Conservation (phyloP, 2,113 vertebrate species). For the Hemichromis elongatus region DNA sequence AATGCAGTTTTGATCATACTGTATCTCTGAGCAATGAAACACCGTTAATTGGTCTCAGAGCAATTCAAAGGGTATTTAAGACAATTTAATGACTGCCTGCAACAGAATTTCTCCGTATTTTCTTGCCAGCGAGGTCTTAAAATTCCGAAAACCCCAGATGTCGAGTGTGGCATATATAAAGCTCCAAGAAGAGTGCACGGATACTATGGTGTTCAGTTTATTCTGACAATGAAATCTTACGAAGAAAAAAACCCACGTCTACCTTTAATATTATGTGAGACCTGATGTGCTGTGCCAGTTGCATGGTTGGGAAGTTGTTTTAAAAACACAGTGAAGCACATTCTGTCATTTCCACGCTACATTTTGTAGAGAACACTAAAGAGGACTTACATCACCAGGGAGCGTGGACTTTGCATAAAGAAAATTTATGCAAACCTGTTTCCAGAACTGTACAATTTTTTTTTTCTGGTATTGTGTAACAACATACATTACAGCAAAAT, state of each 20-base stretch:
- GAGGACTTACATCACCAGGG: neutral
- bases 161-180: neutral
- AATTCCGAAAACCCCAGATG: neutral
- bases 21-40: slow-evolving; percentile 17
- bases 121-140: neutral
- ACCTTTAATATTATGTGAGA: neutral
- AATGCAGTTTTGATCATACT: slow-evolving; percentile 16
- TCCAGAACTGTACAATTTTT: neutral
- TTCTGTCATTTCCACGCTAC: neutral
- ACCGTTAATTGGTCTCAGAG: slow-evolving; percentile 26
- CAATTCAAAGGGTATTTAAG: slow-evolving; percentile 13
- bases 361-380: neutral
- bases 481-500: neutral
- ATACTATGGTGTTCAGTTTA: neutral
- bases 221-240: neutral
- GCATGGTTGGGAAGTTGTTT: neutral
- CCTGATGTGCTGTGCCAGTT: neutral
- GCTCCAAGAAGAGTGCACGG: neutral
- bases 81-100: slow-evolving; percentile 9
- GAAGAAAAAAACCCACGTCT: neutral
- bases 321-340: neutral
- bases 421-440: neutral
- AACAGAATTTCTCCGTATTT: neutral
- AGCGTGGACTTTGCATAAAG: neutral
- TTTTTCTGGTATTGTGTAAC: neutral